A percentile compares a stretch with the other conserved stretches of the same genome.
Evolutionary conservation across 2,888 invertebrate genomes (phyloP).

Genomic region (Eledone cirrhosa): DNA sequence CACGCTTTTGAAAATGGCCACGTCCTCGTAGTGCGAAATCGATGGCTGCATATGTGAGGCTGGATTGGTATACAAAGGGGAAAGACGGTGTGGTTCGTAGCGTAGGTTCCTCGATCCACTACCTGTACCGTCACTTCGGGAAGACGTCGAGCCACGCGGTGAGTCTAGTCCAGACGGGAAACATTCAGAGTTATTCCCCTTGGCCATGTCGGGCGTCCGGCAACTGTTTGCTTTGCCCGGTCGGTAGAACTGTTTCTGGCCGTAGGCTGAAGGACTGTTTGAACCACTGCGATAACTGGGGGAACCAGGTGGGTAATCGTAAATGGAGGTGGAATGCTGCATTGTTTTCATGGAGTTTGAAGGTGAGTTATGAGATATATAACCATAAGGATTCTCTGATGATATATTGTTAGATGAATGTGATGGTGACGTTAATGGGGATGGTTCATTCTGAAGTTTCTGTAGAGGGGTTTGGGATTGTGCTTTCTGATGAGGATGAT

Average conservation of each 20-base stretch:
- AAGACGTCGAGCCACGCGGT: not conserved
- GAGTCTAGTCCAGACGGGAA: slow-evolving; percentile 20
- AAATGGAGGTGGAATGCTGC: slow-evolving; percentile 20
- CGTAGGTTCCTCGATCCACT: not conserved
- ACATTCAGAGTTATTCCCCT: slow-evolving; percentile 23
- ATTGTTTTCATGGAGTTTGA: not conserved
- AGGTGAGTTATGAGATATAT: not conserved
- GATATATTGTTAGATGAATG: not conserved
- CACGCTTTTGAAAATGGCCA: slow-evolving; percentile 55
- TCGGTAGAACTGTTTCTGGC: not conserved
- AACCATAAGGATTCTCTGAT: not conserved
- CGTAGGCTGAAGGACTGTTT: not conserved
- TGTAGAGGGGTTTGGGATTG: not conserved
- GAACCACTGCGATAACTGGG: too few species aligned
- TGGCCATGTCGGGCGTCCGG: too few species aligned
- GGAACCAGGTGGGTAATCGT: not conserved
- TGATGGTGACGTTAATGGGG: not conserved
- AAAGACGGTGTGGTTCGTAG: not conserved
- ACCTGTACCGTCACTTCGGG: not conserved
- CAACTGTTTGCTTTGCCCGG: not conserved
- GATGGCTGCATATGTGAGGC: slow-evolving; percentile 12
- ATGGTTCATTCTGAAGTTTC: not conserved
- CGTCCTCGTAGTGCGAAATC: slow-evolving; percentile 51
- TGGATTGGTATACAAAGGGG: not conserved
- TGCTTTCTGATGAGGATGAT: not conserved